These are phyloP conservation scores for Noctilio leporinus DNA, from an alignment of 2,113 vertebrate genomes.

Conservation along the genomic window DNA sequence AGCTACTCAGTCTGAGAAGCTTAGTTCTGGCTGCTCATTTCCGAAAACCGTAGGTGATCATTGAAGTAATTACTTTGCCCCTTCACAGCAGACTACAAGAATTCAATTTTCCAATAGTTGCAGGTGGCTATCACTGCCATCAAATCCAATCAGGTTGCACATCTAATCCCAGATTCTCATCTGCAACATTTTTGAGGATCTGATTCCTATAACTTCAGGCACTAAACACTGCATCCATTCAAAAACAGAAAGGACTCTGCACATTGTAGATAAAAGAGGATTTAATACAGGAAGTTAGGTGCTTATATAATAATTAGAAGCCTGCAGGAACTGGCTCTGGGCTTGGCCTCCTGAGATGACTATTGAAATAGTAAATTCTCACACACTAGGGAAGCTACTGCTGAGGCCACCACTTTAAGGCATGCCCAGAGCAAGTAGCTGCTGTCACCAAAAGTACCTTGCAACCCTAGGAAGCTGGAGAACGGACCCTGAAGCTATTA, in stretches of 20 bases:
- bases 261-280: neutral
- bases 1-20: neutral
- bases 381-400: neutral
- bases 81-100: neutral
- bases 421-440: neutral
- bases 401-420: neutral
- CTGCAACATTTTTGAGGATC: neutral
- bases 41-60: neutral
- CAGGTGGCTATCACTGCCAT: neutral
- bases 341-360: neutral
- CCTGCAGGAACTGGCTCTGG: neutral
- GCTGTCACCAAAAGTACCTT: neutral
- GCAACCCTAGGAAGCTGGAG: neutral
- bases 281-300: neutral
- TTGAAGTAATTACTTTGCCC: neutral
- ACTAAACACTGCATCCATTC: neutral
- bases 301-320: neutral
- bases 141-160: neutral
- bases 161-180: neutral
- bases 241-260: neutral
- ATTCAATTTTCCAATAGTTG: neutral
- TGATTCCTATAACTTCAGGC: neutral
- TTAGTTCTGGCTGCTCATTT: neutral
- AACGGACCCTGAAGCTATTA: neutral
- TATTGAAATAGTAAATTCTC: neutral